Evolutionary conservation across 2,113 vertebrate species (phyloP).

Genomic region (Talpa occidentalis): DNA sequence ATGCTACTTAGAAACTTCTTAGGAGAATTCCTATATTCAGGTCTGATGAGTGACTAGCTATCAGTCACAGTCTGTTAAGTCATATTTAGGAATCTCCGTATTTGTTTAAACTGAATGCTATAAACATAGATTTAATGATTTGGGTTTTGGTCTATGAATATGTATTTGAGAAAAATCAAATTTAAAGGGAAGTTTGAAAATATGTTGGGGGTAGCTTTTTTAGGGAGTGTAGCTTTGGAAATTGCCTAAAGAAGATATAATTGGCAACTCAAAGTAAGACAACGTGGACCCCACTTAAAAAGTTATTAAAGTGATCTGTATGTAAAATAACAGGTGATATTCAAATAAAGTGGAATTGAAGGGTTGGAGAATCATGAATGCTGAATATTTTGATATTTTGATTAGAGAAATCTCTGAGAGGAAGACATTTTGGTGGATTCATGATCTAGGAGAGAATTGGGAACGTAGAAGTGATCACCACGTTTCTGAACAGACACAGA

Average conservation of each 20-base stretch:
- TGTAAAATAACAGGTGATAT: too few relatives aligned
- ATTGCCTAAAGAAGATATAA: background rate
- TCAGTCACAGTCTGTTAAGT: background rate
- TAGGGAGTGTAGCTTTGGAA: background rate
- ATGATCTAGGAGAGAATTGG: background rate
- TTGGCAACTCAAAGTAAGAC: background rate
- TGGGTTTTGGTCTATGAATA: background rate
- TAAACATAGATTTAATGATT: background rate
- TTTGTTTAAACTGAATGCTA: background rate
- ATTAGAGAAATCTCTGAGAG: background rate
- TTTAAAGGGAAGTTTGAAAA: background rate
- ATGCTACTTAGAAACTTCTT: background rate
- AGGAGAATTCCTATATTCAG: background rate
- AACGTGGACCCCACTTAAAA: background rate
- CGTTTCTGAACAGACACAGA: background rate
- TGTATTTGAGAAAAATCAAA: background rate
- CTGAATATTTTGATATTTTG: background rate
- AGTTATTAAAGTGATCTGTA: background rate
- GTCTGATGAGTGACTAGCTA: background rate
- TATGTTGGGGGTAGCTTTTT: too few relatives aligned
- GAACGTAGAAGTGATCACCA: background rate
- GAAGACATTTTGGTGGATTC: background rate
- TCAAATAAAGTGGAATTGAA: background rate
- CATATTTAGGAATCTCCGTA: background rate
- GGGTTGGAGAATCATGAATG: background rate